A percentile compares a stretch with the other conserved stretches of the same genome.
phyloP scores from a whole-genome alignment of 1,140 invertebrate genomes.

The Drosophila punjabiensis region DNA sequence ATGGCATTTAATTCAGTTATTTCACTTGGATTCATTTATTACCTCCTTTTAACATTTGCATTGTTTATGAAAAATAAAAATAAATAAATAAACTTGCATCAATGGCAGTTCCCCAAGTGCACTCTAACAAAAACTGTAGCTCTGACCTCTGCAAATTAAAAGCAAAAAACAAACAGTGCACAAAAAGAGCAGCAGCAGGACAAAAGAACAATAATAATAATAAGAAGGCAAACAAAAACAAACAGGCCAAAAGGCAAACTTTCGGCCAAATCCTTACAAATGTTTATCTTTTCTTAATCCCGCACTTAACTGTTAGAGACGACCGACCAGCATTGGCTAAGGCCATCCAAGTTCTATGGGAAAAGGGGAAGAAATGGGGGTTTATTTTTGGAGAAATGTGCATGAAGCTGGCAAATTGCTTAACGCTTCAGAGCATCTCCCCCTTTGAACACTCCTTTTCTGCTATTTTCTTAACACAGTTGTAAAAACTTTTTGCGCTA shows the following conservation, averaged over 20 bases:
- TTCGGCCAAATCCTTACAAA: slow-evolving; percentile 84
- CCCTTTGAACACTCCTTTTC: slow-evolving; percentile 21
- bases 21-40: background rate
- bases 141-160: slow-evolving; percentile 16
- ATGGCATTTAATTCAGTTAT: background rate
- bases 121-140: slow-evolving; percentile 21
- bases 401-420: slow-evolving; percentile 83
- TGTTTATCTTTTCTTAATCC: slow-evolving; percentile 85
- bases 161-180: slow-evolving; percentile 15
- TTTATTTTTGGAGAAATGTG: slow-evolving; percentile 32
- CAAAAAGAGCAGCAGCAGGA: slow-evolving; percentile 38
- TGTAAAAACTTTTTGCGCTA: slow-evolving; percentile 72
- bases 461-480: slow-evolving; percentile 79
- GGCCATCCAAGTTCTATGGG: slow-evolving; percentile 6
- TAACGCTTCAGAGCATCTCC: slow-evolving; percentile 66
- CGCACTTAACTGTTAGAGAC: slow-evolving; percentile 76
- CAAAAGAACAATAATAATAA: slow-evolving; percentile 62
- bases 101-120: slow-evolving; percentile 27
- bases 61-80: background rate
- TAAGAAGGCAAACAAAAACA: slow-evolving; percentile 78
- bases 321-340: slow-evolving; percentile 72
- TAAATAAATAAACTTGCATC: slow-evolving; percentile 12
- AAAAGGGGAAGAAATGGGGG: background rate
- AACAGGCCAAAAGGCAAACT: slow-evolving; percentile 77
- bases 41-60: background rate